phyloP scores from a whole-genome alignment of 1,140 invertebrate species.

The Drosophila ambigua region DNA sequence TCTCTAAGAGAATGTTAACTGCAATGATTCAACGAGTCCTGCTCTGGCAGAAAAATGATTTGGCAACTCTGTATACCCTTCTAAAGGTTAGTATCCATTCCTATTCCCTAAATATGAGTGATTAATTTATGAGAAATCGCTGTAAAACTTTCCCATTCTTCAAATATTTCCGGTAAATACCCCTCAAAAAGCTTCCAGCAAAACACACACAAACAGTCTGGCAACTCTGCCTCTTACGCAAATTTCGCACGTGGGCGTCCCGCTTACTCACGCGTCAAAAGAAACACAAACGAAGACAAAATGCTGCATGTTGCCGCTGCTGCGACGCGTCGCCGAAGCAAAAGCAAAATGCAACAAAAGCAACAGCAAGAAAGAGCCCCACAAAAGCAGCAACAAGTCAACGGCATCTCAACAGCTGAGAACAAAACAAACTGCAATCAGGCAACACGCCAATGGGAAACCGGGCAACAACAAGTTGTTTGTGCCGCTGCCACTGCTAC shows the following conservation, averaged over 20 bases:
- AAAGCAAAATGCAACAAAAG: conserved; percentile 5
- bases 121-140: too few species aligned
- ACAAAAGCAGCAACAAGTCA: conserved; percentile 61
- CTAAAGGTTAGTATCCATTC: too few species aligned
- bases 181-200: background rate
- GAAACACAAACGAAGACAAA: conserved; percentile 81
- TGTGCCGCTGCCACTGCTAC: conserved; percentile 20
- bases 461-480: conserved; percentile 41
- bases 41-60: too few species aligned
- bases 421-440: conserved; percentile 79
- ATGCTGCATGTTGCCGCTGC: conserved; percentile 49
- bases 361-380: conserved; percentile 17
- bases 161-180: conserved; percentile 3
- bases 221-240: conserved; percentile 66
- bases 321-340: conserved; percentile 61
- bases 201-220: conserved; percentile 40
- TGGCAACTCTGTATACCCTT: too few species aligned
- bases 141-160: conserved; percentile 12
- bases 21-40: too few species aligned
- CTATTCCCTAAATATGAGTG: too few species aligned
- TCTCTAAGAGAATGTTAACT: too few species aligned
- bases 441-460: conserved; percentile 35
- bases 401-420: conserved; percentile 65
- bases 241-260: conserved; percentile 79
- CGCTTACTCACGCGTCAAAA: conserved; percentile 80